Evolutionary conservation across 2,888 invertebrate species (phyloP), one percentile per base, ranked within the genome.

Genomic region (Galeopsomyia nigrocyanea): DNA sequence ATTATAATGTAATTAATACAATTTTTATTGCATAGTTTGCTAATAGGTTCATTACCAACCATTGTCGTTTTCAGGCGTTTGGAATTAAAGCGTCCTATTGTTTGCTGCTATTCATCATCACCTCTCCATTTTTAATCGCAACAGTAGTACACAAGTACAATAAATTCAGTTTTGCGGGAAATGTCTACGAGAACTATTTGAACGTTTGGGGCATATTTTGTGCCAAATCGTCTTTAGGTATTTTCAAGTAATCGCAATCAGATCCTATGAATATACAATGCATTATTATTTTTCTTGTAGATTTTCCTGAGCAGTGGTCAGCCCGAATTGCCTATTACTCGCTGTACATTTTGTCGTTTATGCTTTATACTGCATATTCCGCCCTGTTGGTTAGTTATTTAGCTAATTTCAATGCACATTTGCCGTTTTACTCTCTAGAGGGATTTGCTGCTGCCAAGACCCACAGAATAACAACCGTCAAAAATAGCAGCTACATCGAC

Each of bases 1-100:
- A 80, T 67, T 77, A 80, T 51, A 65, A 76, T 75, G 80, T 80
- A 64, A 5, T 7, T n/a, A n/a, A n/a, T n/a, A n/a, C n/a, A n/a
- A n/a, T n/a, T n/a, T n/a, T n/a, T n/a, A n/a, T n/a, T n/a, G n/a
- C n/a, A n/a, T n/a, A n/a, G n/a, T n/a, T n/a, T 6, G 22, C 19
- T 3, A 58, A 39, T 39, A 46, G 13, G 21, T 22, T 56, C n/a
- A 17, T 2, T 58, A n/a, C 26, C n/a, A 50, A 50, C 3, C 16
- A 13, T 55, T 55, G n/a, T n/a, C 53, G 5, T 19, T 68, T 51
- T 17, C 22, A 68, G 68, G 68, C 60, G 2, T 60, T 68, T 39
- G 61, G 68, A 13, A 7, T 22, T 1, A 60, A 46, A 46, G 26
- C 61, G 17, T 46, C 39, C 6, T 53, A 55, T 16, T 60, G 19